A percentile compares a stretch with the other conserved stretches of the same genome.
phyloP scores from a whole-genome alignment of 2,113 vertebrate species.

The chimpanzee (Pan troglodytes) region DNA sequence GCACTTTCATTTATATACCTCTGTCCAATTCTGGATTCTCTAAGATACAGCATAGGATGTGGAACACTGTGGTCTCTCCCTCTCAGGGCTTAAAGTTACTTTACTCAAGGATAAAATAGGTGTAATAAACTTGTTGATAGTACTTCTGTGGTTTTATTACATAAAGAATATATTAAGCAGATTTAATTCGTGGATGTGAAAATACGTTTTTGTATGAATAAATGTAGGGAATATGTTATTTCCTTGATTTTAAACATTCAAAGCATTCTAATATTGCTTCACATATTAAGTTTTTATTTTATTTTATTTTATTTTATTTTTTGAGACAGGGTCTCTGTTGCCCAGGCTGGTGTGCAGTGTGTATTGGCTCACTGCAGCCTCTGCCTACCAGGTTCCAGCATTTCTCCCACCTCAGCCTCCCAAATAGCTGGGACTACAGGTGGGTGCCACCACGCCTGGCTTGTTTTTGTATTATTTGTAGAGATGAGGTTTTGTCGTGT shows the following conservation, averaged over 20 bases:
- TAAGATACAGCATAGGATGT: not conserved
- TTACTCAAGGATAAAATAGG: not conserved
- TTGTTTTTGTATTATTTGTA: no score
- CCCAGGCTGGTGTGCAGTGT: no score
- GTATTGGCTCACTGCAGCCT: no score
- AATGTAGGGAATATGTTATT: not conserved
- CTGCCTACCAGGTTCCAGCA: no score
- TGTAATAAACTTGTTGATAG: not conserved
- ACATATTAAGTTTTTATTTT: not conserved
- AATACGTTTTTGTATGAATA: not conserved
- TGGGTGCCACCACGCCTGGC: no score
- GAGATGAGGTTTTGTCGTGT: no score
- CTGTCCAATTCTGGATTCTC: not conserved
- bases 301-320: no score
- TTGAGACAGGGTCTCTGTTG: no score
- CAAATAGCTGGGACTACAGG: no score
- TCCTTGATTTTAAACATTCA: not conserved
- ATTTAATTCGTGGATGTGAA: slow-evolving; percentile 2
- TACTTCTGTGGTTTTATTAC: not conserved
- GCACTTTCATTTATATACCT: not conserved
- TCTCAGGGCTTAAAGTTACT: not conserved
- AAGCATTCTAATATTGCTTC: not conserved
- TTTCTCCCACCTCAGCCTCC: no score
- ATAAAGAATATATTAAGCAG: not conserved
- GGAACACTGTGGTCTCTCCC: not conserved